A percentile compares a stretch with the other conserved stretches of the same genome.
Evolutionary conservation across 2,797 vertebrate species (phyloP).

Genomic region (Eurystomus glaucurus): DNA sequence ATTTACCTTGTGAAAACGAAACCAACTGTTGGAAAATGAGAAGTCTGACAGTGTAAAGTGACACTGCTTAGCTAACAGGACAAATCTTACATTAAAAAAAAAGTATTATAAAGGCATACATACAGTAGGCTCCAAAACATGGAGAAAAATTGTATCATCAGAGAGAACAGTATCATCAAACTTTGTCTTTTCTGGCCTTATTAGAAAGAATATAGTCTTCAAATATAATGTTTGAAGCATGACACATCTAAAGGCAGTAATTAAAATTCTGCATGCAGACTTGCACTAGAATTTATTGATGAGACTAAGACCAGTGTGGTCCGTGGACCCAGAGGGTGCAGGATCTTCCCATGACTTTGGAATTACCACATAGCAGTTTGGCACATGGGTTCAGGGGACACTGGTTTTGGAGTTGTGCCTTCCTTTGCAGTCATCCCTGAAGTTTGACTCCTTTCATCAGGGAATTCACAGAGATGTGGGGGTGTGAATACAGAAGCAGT

Average conservation of each 20-base stretch:
- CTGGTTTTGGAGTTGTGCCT: neutral
- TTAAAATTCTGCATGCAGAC: neutral
- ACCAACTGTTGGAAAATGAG: neutral
- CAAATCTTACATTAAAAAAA: neutral
- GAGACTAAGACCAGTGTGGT: neutral
- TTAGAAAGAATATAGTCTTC: neutral
- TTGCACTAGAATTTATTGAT: neutral
- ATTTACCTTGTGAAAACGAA: constrained; percentile 48
- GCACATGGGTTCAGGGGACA: neutral
- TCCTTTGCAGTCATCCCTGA: neutral
- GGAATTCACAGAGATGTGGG: neutral
- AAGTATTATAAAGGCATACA: fast-evolving
- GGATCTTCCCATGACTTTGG: neutral
- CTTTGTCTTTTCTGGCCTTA: neutral
- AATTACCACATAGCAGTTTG: neutral
- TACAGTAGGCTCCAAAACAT: neutral
- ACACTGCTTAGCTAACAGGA: neutral
- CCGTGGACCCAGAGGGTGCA: neutral
- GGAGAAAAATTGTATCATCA: neutral
- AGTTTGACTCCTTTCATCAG: neutral
- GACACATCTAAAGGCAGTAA: neutral
- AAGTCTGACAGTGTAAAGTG: neutral
- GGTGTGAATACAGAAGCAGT: neutral
- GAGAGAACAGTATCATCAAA: neutral
- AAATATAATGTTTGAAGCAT: neutral